phyloP scores from a whole-genome alignment of 2,113 vertebrate species.

The Epinephelus cyanopodus region DNA sequence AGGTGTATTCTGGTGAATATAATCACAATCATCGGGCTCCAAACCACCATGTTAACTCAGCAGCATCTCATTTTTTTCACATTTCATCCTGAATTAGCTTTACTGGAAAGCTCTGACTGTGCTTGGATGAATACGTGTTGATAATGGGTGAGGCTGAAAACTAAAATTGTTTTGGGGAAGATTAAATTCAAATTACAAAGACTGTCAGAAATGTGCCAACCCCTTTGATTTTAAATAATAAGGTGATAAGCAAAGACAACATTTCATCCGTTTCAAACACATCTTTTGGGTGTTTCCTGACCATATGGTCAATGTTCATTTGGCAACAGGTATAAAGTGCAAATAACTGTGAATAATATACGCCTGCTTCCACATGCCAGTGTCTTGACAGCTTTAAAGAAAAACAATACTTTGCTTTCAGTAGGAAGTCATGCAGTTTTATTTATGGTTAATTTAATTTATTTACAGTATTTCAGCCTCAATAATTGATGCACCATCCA shows the following conservation, averaged over 20 bases:
- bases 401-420: conserved; percentile 59
- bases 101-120: neutral
- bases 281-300: conserved; percentile 8
- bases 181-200: neutral
- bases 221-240: conserved; percentile 14
- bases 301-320: conserved; percentile 34
- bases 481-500: conserved; percentile 71
- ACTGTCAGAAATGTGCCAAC: neutral
- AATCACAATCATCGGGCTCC: conserved; percentile 59
- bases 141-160: neutral
- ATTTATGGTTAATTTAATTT: conserved; percentile 72
- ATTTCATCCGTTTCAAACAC: neutral
- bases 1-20: conserved; percentile 52
- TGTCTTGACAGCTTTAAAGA: conserved; percentile 42
- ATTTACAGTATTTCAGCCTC: conserved; percentile 72
- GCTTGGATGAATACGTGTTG: neutral
- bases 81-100: conserved; percentile 13
- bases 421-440: conserved; percentile 54
- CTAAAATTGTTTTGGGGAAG: neutral
- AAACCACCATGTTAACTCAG: conserved; percentile 24
- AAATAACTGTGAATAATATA: conserved; percentile 56
- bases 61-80: neutral
- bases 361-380: conserved; percentile 33
- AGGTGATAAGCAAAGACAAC: neutral
- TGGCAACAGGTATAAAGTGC: conserved; percentile 49